phyloP scores from a whole-genome alignment of 2,888 invertebrate species.

The Amiota communis region DNA sequence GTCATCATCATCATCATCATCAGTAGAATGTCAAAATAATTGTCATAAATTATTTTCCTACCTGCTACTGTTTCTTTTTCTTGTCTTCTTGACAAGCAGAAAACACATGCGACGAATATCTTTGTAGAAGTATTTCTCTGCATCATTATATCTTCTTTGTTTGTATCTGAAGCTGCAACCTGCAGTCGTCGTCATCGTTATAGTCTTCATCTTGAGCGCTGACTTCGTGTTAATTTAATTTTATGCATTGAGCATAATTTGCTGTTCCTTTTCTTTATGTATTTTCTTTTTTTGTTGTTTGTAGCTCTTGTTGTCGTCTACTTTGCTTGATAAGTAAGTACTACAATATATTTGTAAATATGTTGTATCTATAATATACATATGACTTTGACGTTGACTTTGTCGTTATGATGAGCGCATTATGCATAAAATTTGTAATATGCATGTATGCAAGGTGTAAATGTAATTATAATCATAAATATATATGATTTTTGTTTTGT shows the following conservation, averaged over 20 bases:
- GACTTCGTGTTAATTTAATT: constrained; percentile 26
- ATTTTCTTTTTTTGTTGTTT: constrained; percentile 30
- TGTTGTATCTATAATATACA: no score
- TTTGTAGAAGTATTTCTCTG: constrained; percentile 31
- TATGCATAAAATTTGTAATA: constrained; percentile 27
- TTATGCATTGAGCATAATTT: constrained; percentile 14
- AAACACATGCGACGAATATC: constrained; percentile 1
- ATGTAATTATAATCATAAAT: constrained; percentile 43
- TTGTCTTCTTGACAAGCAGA: constrained; percentile 3
- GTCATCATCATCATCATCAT: constrained; percentile 39
- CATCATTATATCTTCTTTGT: constrained; percentile 8
- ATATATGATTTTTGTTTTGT: constrained; percentile 30
- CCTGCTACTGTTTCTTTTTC: constrained; percentile 54
- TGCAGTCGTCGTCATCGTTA: no score
- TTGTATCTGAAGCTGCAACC: constrained; percentile 14
- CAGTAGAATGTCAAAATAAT: constrained; percentile 58
- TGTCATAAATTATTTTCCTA: constrained; percentile 55
- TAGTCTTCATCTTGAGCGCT: not conserved
- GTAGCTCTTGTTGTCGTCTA: constrained; percentile 39
- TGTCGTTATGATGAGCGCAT: not conserved
- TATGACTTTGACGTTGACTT: constrained; percentile 19
- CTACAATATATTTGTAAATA: no score
- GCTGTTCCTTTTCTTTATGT: no score
- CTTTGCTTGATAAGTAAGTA: no score
- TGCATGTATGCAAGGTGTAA: constrained; percentile 49